A percentile compares a stretch with the other conserved stretches of the same genome.
phyloP scores from a whole-genome alignment of 2,888 invertebrate species.

The Halictus ligatus region DNA sequence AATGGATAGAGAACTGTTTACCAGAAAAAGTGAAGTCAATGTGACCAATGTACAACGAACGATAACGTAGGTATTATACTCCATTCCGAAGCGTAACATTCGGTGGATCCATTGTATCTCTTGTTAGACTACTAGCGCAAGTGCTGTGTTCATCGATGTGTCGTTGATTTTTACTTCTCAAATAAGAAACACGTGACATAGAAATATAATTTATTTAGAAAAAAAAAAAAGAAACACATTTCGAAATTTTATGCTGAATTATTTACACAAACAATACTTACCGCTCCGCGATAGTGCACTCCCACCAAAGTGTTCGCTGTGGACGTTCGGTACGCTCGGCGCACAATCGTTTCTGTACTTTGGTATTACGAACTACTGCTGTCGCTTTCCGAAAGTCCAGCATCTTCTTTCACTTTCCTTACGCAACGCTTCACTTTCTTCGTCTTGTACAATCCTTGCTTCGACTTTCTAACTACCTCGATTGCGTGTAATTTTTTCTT shows the following conservation, averaged over 20 bases:
- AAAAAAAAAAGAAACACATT: background rate
- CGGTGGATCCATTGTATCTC: background rate
- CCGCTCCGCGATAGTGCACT: background rate
- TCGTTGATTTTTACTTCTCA: constrained; percentile 11
- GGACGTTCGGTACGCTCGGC: background rate
- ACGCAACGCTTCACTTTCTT: constrained; percentile 83
- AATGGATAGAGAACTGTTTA: background rate
- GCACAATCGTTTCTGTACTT: background rate
- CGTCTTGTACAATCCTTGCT: constrained; percentile 86
- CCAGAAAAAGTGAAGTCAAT: background rate
- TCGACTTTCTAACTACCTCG: constrained; percentile 89
- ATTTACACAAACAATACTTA: constrained; percentile 9
- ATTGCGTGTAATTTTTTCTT: constrained; percentile 91
- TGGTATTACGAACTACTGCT: constrained; percentile 74
- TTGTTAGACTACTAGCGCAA: background rate
- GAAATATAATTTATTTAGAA: constrained; percentile 49
- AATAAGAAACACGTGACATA: background rate
- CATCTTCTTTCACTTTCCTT: constrained; percentile 87
- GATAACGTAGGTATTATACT: background rate
- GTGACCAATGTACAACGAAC: background rate
- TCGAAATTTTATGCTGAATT: background rate
- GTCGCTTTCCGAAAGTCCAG: constrained; percentile 89
- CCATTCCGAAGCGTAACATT: background rate
- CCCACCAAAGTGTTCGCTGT: background rate
- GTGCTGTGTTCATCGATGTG: background rate